phyloP scores from a whole-genome alignment of 2,113 vertebrate genomes.

The Notarius lentiginosus region DNA sequence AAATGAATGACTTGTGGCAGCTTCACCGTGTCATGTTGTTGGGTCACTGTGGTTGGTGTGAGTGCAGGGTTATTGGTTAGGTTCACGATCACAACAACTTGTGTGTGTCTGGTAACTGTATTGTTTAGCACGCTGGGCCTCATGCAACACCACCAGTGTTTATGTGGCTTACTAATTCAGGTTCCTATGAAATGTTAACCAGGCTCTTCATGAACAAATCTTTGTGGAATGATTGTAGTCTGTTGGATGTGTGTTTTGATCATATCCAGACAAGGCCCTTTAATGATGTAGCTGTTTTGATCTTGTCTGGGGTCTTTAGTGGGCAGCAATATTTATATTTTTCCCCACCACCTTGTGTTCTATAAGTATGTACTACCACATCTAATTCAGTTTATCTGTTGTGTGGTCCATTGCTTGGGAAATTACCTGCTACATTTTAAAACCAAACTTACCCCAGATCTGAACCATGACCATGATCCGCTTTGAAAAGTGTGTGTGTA shows the following conservation, averaged over 20 bases:
- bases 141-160: neutral
- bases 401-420: neutral
- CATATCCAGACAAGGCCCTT: conserved; percentile 2
- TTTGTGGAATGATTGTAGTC: conserved; percentile 19
- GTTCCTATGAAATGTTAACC: conserved; percentile 66
- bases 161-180: conserved; percentile 68
- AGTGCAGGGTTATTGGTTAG: too few relatives aligned
- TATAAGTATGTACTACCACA: neutral
- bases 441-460: conserved; percentile 2
- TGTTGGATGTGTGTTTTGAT: conserved; percentile 8
- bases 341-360: neutral
- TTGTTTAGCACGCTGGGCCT: neutral
- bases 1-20: neutral
- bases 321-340: neutral
- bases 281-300: conserved; percentile 17
- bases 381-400: neutral
- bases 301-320: neutral
- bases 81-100: neutral
- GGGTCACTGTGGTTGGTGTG: neutral
- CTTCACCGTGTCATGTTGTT: neutral
- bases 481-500: conserved; percentile 8
- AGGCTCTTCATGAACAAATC: conserved; percentile 53
- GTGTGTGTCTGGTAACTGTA: neutral
- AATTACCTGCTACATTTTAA: neutral
- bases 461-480: neutral